These are phyloP conservation scores for Drosophila sp. DNA, from an alignment of 1,140 invertebrate species.

Conservation along the genomic window DNA sequence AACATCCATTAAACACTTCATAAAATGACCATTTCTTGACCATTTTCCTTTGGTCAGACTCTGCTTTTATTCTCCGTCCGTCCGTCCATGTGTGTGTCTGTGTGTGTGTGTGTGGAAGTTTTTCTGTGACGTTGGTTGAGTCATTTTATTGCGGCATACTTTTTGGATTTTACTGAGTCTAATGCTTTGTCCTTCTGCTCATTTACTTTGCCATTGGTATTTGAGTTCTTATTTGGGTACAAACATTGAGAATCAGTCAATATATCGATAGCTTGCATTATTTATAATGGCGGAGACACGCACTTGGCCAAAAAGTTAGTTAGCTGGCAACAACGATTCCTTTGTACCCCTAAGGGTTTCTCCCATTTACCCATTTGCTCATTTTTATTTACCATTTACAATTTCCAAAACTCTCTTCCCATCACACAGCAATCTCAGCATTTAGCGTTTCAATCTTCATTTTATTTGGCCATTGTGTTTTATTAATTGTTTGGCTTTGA, in stretches of 20 bases:
- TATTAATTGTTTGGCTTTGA: conserved; percentile 68
- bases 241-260: conserved; percentile 69
- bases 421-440: conserved; percentile 17
- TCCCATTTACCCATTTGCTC: not conserved
- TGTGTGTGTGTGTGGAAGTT: conserved; percentile 31
- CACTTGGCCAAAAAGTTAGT: conserved; percentile 46
- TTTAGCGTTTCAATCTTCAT: conserved; percentile 11
- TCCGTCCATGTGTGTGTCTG: conserved; percentile 21
- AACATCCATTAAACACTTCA: conserved; percentile 83
- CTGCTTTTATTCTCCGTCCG: conserved; percentile 16
- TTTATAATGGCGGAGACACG: conserved; percentile 71
- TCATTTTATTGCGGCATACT: conserved; percentile 73
- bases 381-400: no score
- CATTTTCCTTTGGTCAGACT: conserved; percentile 9
- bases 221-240: conserved; percentile 42
- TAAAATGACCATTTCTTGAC: conserved; percentile 79
- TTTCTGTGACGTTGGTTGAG: conserved; percentile 59
- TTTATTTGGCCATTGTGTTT: conserved; percentile 44
- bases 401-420: not conserved
- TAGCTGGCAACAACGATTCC: conserved; percentile 39
- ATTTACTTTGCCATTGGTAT: conserved; percentile 50
- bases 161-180: conserved; percentile 16
- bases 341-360: conserved; percentile 7
- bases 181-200: conserved; percentile 23
- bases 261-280: conserved; percentile 78